phyloP scores from a whole-genome alignment of 2,113 vertebrate genomes.

The Hydrolagus affinis region DNA sequence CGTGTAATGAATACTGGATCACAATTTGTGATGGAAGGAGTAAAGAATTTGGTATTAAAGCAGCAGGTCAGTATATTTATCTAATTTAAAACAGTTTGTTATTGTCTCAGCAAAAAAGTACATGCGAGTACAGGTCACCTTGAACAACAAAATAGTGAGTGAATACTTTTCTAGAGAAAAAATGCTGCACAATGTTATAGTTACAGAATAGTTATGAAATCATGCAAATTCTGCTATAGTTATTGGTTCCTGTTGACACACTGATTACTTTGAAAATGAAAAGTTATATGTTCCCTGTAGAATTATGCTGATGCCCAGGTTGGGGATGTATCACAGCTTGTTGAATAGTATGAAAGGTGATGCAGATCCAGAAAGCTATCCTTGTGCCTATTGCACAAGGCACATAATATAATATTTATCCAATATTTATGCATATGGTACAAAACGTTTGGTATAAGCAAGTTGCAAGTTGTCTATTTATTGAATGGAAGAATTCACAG shows the following conservation, averaged over 20 bases:
- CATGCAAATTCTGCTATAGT: neutral
- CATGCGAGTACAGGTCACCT: neutral
- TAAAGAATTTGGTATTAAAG: slow-evolving; percentile 94
- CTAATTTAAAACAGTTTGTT: neutral
- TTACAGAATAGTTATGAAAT: too few species aligned
- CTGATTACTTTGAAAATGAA: neutral
- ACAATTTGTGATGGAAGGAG: slow-evolving; percentile 97
- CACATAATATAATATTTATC: too few species aligned
- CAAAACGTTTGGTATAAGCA: too few species aligned
- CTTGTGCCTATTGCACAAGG: too few species aligned
- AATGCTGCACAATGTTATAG: too few species aligned
- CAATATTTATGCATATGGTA: too few species aligned
- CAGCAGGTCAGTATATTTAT: slow-evolving; percentile 73
- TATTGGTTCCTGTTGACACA: neutral
- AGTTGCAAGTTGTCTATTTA: too few species aligned
- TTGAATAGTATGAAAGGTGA: too few species aligned
- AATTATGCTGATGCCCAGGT: too few species aligned
- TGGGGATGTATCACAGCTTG: too few species aligned
- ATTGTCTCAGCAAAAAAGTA: neutral
- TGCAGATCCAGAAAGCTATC: too few species aligned
- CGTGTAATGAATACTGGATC: slow-evolving; percentile 96
- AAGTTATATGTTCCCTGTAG: neutral
- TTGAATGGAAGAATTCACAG: too few species aligned
- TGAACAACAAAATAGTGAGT: neutral
- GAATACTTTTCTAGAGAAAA: neutral